Base-by-base conservation (phyloP, 2,113 vertebrate species). In the Emydura subglobosa region DNA sequence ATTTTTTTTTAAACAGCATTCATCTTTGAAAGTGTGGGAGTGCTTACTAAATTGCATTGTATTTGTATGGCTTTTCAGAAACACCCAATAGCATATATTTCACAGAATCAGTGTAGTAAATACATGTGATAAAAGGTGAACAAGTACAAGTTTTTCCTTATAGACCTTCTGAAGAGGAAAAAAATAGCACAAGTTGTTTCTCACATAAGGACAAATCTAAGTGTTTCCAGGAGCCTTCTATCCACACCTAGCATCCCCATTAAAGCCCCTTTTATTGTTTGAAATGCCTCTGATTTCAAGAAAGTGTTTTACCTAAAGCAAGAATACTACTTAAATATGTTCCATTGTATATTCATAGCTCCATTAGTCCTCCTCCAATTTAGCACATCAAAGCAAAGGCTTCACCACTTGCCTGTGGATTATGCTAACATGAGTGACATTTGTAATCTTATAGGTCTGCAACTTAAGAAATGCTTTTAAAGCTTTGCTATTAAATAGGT, bases 341-440 rank as follows among this genome's bases (percentile, higher is more conserved):
- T 98, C 98, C 98, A 99, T 99, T 99, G 99, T 99, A 98, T 98
- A 98, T 98, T 98, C 98, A 98, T 98, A 98, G 98, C 98, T 99
- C 98, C 99, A 99, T 99, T 99, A 99, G 98, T 97, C 98, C 96
- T 97, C 96, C 98, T 98, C 98, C 98, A 99, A 98, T 98, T 98
- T 97, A 98, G 98, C 98, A 99, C 99, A 99, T 99, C 99, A 99
- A 99, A 99, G 99, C 97, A 97, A 98, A 98, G 95, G 86, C 98
- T 98, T 98, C 98, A 98, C 98, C 97, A 97, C 98, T 98, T 97
- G 98, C 98, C 98, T 98, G 99, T 99, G 99, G 98, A 99, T 99
- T 98, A 99, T 97, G 98, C 98, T 97, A 98, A 99, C 98, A 98
- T 98, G 98, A 99, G 97, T 98, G 98, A 98, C 98, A 98, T 98